Evolutionary conservation across 92 coral and sea anemone species (phyloP).

Genomic region (Zoanthus sansibaricus): DNA sequence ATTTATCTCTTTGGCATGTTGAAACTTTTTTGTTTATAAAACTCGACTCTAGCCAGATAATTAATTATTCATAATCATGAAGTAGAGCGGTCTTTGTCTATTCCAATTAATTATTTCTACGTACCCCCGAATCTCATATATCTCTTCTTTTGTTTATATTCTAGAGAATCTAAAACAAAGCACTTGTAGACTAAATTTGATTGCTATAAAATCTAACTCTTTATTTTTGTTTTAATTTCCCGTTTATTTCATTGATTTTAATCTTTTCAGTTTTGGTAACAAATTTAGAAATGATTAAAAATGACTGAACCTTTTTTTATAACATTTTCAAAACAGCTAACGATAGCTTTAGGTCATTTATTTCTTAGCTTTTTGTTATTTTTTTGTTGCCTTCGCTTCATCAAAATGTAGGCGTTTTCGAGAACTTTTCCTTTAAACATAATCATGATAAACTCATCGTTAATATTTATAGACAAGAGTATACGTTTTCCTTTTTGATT

Average conservation of each 20-base stretch:
- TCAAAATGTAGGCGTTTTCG: too few species aligned
- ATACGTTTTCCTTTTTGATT: too few species aligned
- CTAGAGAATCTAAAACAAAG: conserved; percentile 3
- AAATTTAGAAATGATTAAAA: not conserved
- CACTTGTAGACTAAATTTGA: not conserved
- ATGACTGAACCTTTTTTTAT: too few species aligned
- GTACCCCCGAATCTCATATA: conserved; percentile 31
- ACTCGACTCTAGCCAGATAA: conserved; percentile 34
- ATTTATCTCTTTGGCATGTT: conserved; percentile 57
- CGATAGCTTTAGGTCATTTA: too few species aligned
- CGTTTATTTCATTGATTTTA: not conserved
- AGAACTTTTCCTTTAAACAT: too few species aligned
- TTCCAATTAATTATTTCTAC: conserved; percentile 8
- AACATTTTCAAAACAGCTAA: too few species aligned
- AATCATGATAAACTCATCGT: too few species aligned
- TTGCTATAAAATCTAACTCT: not conserved
- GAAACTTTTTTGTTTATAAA: conserved; percentile 51
- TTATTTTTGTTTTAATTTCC: not conserved
- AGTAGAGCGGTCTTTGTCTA: conserved; percentile 48
- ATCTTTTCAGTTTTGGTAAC: not conserved
- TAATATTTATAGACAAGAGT: too few species aligned
- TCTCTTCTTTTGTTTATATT: conserved; percentile 5
- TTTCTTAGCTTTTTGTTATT: too few species aligned
- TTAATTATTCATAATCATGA: conserved; percentile 73
- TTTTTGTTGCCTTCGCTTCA: too few species aligned